Evolutionary conservation across 1,140 invertebrate genomes (phyloP).

Genomic region (Dendroctonus valens): DNA sequence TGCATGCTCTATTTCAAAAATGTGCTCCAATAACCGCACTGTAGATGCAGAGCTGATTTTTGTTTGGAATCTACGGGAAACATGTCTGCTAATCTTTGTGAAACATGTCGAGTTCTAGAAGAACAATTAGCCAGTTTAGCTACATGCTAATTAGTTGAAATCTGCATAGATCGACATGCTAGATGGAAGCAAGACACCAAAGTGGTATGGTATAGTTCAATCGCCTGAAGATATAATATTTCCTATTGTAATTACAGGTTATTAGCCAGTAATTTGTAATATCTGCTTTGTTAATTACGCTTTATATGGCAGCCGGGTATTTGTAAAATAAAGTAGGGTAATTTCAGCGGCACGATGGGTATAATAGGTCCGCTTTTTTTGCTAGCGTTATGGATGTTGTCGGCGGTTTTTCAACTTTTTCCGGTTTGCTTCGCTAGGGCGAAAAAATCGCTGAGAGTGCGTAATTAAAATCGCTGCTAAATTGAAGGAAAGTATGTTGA

Average conservation of each 20-base stretch:
- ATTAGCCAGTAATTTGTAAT: slow-evolving; percentile 16
- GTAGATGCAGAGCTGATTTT: too few species aligned
- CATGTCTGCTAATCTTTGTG: too few species aligned
- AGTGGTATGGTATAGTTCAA: not conserved
- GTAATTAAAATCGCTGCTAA: slow-evolving; percentile 24
- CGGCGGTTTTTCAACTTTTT: slow-evolving; percentile 10
- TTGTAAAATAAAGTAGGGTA: slow-evolving; percentile 25
- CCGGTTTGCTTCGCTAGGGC: not conserved
- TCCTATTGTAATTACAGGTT: slow-evolving; percentile 13
- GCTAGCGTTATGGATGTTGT: not conserved
- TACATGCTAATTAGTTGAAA: too few species aligned
- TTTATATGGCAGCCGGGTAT: slow-evolving; percentile 11
- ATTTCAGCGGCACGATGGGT: slow-evolving; percentile 13
- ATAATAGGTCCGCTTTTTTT: slow-evolving; percentile 19
- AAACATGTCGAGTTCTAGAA: too few species aligned
- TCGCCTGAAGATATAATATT: not conserved
- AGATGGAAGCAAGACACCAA: too few species aligned
- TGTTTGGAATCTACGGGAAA: too few species aligned
- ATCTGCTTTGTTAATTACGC: slow-evolving; percentile 18
- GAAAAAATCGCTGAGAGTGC: not conserved
- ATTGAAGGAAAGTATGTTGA: not conserved
- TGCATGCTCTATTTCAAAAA: too few species aligned
- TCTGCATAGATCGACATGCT: too few species aligned
- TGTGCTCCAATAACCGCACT: too few species aligned
- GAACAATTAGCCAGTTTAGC: too few species aligned